Conservation (phyloP, 2,113 vertebrate genomes). For the Hemiprocne comata region DNA sequence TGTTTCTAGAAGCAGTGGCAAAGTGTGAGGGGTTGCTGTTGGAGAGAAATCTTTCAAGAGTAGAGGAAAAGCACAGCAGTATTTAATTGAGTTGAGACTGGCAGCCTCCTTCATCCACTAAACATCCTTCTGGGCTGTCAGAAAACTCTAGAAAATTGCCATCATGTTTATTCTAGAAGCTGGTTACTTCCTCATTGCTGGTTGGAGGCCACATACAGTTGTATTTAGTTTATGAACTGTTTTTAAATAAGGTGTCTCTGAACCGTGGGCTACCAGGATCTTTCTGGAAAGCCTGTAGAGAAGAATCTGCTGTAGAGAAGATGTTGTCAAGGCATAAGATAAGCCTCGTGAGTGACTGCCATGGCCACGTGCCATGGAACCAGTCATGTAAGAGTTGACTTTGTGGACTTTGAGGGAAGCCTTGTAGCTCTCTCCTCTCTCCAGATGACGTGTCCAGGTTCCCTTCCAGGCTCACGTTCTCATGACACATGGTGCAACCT, state of each 20-base stretch:
- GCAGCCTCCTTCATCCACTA: not conserved
- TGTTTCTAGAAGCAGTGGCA: not conserved
- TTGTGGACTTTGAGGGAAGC: not conserved
- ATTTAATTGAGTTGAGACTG: not conserved
- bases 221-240: not conserved
- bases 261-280: not conserved
- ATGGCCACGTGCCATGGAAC: rapidly evolving
- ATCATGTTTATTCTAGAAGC: not conserved
- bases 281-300: not conserved
- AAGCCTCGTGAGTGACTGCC: rapidly evolving
- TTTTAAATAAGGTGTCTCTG: not conserved
- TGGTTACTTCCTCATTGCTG: not conserved
- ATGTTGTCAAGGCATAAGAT: not conserved
- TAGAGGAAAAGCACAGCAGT: not conserved
- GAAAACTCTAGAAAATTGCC: not conserved
- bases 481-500: not conserved
- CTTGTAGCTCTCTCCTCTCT: not conserved
- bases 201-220: not conserved
- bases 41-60: not conserved
- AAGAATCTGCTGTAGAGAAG: rapidly evolving
- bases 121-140: not conserved
- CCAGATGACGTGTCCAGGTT: not conserved
- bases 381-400: not conserved
- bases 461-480: not conserved
- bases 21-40: not conserved